Conservation (phyloP, 2,888 invertebrate genomes). For the Tanaodytes sp. region DNA sequence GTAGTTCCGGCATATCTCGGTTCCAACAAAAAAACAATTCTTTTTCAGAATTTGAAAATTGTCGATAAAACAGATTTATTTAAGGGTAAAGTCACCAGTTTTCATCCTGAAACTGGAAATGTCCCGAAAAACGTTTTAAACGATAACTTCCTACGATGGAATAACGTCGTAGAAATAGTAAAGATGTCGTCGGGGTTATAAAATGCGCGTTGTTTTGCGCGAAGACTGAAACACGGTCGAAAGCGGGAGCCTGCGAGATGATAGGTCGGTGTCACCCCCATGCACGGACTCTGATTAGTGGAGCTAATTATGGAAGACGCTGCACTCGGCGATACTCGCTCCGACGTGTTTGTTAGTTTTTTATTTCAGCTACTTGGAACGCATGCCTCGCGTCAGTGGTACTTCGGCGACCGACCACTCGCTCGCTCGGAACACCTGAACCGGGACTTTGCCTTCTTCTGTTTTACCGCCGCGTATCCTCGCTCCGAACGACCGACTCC, state of each 20-base stretch:
- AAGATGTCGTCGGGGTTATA: conserved; percentile 54
- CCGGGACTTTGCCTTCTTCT: conserved; percentile 9
- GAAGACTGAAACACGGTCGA: conserved; percentile 47
- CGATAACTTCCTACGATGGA: too few species aligned
- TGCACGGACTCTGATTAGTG: conserved; percentile 61
- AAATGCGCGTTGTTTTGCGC: conserved; percentile 47
- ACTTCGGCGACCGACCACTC: conserved; percentile 46
- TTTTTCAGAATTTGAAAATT: too few species aligned
- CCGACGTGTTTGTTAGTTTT: conserved; percentile 58
- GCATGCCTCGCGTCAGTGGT: conserved; percentile 45
- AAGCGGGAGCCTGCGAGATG: conserved; percentile 50
- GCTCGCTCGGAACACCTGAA: conserved; percentile 21
- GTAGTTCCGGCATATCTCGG: too few species aligned
- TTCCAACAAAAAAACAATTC: too few species aligned
- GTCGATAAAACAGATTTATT: too few species aligned
- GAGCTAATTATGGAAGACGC: conserved; percentile 63
- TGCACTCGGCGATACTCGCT: conserved; percentile 56
- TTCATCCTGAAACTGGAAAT: too few species aligned
- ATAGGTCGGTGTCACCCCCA: conserved; percentile 39
- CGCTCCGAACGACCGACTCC: too few species aligned
- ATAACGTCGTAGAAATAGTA: too few species aligned
- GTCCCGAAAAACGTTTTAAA: too few species aligned
- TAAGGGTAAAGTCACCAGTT: too few species aligned
- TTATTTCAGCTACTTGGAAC: conserved; percentile 53
- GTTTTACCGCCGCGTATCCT: too few species aligned